Evolutionary conservation across 2,797 vertebrate genomes (phyloP), one percentile per base, ranked within the genome.

Genomic region (Myotis daubentonii): DNA sequence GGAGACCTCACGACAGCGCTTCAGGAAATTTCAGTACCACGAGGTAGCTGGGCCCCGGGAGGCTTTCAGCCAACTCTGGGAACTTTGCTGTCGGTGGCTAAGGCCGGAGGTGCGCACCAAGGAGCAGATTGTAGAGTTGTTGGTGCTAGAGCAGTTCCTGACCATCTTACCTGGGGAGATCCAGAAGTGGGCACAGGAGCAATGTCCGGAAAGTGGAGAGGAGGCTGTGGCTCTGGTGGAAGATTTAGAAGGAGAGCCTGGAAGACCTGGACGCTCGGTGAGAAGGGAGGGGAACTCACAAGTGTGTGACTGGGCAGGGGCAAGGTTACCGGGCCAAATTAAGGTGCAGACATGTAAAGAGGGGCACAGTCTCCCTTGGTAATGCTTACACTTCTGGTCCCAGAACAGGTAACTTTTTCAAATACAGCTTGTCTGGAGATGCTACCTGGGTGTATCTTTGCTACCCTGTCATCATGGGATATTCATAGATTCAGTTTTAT

Each of bases 131-230:
- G 94, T 98, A 60, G 97, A 98, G 71, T 57, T 97, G 44, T 87
- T 98, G 88, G 97, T 98, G n/a, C 95, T 98, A 44, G 98, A 98
- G 91, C 97, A 98, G 90, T 98, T 98, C 96, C 86, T 98, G 89
- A 95, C 91, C 1, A 30, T 97, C 78, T 84, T 98, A 49, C 97
- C 97, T 23, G 95, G 96, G 44, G 95, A 97, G 80, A 96, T 97
- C 91, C 97, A 97, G 95, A 96, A 82, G 9, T 98, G 97, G 97
- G 94, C 97, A n/a, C 95, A 96, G 62, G 96, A 96, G 23, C 97
- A 96, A 12, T 95, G 96, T 96, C 97, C 97, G 33, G 97, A 97
- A 80, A 97, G 89, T 51, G 97, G 98, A 88, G 97, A 97, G 88
- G 97, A 98, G 87, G 97, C 96, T 3, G 97, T 97, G 88, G 95